Conservation (phyloP, 2,113 vertebrate species). For the Phainopepla nitens region DNA sequence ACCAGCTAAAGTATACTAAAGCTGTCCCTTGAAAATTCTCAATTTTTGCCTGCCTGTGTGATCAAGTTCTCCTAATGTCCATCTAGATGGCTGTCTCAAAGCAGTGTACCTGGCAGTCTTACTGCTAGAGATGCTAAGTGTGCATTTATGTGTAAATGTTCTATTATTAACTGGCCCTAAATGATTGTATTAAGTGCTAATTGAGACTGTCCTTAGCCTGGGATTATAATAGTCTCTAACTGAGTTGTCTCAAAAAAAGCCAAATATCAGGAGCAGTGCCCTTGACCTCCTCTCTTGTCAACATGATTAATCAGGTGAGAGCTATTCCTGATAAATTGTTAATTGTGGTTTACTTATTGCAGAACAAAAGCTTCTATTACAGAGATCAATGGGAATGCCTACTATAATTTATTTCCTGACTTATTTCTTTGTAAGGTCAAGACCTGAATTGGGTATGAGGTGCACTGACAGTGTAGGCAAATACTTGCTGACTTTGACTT, state of each 20-base stretch:
- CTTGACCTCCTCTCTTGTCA: background rate
- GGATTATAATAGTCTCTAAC: background rate
- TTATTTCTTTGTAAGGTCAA: background rate
- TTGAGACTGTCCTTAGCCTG: background rate
- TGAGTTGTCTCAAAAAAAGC: background rate
- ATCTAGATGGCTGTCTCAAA: background rate
- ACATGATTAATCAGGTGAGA: background rate
- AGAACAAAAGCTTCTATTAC: background rate
- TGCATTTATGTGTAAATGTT: background rate
- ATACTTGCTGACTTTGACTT: background rate
- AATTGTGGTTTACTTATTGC: background rate
- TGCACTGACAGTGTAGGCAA: background rate
- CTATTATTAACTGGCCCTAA: background rate
- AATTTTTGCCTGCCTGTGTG: background rate
- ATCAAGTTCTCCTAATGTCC: background rate
- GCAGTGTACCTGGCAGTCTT: background rate
- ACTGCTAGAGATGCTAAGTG: background rate
- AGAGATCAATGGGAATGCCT: background rate
- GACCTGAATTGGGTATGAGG: background rate
- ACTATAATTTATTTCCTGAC: background rate
- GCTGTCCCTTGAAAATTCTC: background rate
- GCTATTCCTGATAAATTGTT: background rate
- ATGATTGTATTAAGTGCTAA: background rate
- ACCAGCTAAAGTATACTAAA: background rate
- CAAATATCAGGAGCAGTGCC: background rate